phyloP scores from a whole-genome alignment of 2,797 vertebrate species.

The Myoxocephalus aenaeus region DNA sequence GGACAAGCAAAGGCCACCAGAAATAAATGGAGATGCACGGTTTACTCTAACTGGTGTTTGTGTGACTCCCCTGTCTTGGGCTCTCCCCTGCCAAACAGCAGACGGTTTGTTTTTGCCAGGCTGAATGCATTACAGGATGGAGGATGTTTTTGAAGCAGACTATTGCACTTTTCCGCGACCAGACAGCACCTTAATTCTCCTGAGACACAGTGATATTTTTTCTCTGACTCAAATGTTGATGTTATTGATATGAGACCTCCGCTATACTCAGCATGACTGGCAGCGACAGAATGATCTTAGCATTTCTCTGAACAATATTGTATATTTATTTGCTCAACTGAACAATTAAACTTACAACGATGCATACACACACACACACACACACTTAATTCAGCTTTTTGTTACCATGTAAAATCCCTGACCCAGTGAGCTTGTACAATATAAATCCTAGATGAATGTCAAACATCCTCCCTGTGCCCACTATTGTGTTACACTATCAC shows the following conservation, averaged over 20 bases:
- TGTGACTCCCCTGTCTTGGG: slow-evolving; percentile 10
- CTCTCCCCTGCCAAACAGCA: not conserved
- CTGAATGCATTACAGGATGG: not conserved
- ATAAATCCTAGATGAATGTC: slow-evolving; percentile 15
- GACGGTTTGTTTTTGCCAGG: not conserved
- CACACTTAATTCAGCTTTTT: not conserved
- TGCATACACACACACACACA: too few relatives aligned
- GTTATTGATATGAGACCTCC: not conserved
- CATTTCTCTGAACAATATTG: not conserved
- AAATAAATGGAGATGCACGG: not conserved
- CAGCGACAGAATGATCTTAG: not conserved
- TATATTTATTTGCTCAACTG: too few relatives aligned
- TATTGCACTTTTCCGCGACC: not conserved
- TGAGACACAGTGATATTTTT: not conserved
- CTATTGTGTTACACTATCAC: not conserved
- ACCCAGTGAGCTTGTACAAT: not conserved
- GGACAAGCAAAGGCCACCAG: not conserved
- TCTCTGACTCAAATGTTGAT: not conserved
- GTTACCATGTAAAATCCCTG: not conserved
- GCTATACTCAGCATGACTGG: not conserved
- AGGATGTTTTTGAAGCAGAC: not conserved
- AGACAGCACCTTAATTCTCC: not conserved
- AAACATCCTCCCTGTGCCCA: not conserved
- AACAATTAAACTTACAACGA: too few relatives aligned
- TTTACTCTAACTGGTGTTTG: slow-evolving; percentile 16